phyloP scores from a whole-genome alignment of 2,888 invertebrate species.

The Eupithecia centaureata region DNA sequence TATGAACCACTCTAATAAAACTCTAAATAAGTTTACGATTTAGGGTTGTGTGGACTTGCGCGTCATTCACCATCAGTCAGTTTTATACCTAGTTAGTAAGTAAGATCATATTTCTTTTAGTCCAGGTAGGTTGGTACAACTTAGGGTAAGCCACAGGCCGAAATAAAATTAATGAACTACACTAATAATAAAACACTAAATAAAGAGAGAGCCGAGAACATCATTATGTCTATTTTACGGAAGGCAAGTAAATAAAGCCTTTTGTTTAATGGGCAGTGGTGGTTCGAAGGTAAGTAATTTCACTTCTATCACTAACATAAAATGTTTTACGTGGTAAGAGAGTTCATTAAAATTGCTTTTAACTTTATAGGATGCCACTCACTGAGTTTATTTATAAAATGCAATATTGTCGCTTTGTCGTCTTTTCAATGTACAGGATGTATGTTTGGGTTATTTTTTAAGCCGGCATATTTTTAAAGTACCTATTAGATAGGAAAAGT shows the following conservation, averaged over 20 bases:
- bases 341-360: slow-evolving; percentile 65
- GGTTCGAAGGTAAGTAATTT: not conserved
- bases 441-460: too few relatives aligned
- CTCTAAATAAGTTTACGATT: too few relatives aligned
- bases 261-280: slow-evolving; percentile 5
- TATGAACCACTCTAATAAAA: not conserved
- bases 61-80: too few relatives aligned
- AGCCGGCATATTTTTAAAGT: too few relatives aligned
- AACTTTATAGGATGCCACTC: slow-evolving; percentile 57
- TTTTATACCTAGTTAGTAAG: too few relatives aligned
- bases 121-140: too few relatives aligned
- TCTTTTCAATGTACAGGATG: not conserved
- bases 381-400: slow-evolving; percentile 45
- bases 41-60: too few relatives aligned
- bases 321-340: slow-evolving; percentile 45
- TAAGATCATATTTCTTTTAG: too few relatives aligned
- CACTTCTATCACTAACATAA: slow-evolving; percentile 30
- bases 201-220: slow-evolving; percentile 3
- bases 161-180: too few relatives aligned
- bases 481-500: too few relatives aligned
- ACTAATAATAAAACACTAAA: slow-evolving; percentile 7
- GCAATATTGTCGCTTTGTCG: slow-evolving; percentile 26
- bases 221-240: slow-evolving; percentile 4
- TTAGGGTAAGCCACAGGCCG: not conserved
- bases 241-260: not conserved